phyloP scores from a whole-genome alignment of 2,113 vertebrate species.

The Capreolus pygargus region DNA sequence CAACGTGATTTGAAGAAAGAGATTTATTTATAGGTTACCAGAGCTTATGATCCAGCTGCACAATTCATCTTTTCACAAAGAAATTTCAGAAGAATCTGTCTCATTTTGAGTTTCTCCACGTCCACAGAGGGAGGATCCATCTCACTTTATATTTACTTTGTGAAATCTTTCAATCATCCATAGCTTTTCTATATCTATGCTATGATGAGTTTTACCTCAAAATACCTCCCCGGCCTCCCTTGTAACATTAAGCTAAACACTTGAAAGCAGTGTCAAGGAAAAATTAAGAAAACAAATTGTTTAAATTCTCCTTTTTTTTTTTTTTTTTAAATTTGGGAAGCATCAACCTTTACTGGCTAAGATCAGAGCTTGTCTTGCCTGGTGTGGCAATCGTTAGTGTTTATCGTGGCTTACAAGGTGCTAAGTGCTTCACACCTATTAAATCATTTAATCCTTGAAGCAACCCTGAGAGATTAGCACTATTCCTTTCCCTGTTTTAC shows the following conservation, averaged over 20 bases:
- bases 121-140: neutral
- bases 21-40: conserved; percentile 39
- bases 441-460: neutral
- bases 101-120: neutral
- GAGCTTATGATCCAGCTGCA: neutral
- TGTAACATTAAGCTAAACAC: neutral
- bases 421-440: neutral
- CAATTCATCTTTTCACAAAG: conserved; percentile 32
- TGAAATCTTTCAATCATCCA: neutral
- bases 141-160: neutral
- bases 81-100: conserved; percentile 3
- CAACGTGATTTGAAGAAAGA: conserved; percentile 36
- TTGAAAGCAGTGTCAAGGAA: neutral
- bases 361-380: neutral
- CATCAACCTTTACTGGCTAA: neutral
- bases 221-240: neutral
- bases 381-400: neutral
- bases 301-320: neutral
- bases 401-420: neutral
- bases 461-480: neutral
- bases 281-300: neutral
- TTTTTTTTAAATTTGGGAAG: neutral
- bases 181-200: neutral
- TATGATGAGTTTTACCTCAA: neutral
- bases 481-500: neutral